These are phyloP conservation scores for Gallinago stenura DNA, from an alignment of 2,797 vertebrate genomes.

Conservation along the genomic window DNA sequence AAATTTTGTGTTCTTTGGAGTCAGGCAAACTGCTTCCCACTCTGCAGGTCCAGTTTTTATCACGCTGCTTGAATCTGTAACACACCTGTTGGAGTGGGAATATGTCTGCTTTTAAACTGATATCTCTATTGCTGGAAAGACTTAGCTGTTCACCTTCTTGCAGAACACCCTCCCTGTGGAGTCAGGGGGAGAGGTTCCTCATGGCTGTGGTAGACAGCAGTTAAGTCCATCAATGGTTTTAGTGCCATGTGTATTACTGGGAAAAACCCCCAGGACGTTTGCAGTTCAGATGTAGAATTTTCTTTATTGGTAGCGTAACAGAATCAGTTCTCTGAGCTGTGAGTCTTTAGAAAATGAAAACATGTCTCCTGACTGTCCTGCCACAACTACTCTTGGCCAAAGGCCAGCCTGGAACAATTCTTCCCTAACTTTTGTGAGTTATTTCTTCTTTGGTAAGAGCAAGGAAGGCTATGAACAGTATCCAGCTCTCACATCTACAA, in stretches of 20 bases:
- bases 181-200: not conserved
- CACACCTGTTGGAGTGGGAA: not conserved
- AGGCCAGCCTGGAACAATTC: not conserved
- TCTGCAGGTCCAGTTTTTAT: not conserved
- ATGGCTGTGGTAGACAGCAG: not conserved
- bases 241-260: not conserved
- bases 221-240: not conserved
- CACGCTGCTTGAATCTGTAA: not conserved
- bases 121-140: not conserved
- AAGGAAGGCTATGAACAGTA: not conserved
- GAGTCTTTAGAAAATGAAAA: not conserved
- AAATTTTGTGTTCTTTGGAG: not conserved
- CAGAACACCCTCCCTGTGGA: not conserved
- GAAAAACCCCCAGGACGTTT: not conserved
- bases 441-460: not conserved
- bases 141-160: not conserved
- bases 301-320: not conserved
- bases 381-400: not conserved
- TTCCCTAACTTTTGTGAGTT: not conserved
- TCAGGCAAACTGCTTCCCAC: not conserved
- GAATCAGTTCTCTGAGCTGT: not conserved
- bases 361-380: accelerated
- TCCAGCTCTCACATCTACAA: not conserved
- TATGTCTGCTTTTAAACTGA: not conserved
- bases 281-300: not conserved